These are phyloP conservation scores for Maconellicoccus hirsutus DNA, from an alignment of 1,140 invertebrate genomes.

Conservation along the genomic window DNA sequence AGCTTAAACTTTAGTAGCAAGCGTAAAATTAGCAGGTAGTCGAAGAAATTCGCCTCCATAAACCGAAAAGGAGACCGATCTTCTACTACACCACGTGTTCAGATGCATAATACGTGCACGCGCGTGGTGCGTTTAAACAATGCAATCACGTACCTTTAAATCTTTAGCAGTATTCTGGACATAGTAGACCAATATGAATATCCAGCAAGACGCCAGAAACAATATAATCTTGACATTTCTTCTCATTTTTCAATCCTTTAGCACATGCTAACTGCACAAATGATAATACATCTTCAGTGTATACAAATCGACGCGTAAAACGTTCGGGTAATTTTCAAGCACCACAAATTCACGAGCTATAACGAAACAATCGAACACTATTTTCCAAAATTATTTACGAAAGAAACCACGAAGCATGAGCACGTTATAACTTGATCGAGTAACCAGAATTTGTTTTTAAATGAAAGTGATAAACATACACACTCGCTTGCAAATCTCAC, in stretches of 20 bases:
- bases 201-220: background rate
- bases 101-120: too few relatives aligned
- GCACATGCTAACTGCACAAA: background rate
- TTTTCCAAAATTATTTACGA: background rate
- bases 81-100: too few relatives aligned
- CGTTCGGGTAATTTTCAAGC: too few relatives aligned
- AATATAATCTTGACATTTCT: background rate
- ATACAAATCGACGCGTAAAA: background rate
- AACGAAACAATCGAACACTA: background rate
- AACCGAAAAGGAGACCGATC: too few relatives aligned
- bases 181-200: background rate
- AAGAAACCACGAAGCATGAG: background rate
- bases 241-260: background rate
- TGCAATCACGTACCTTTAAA: background rate
- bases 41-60: too few relatives aligned
- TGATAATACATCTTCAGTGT: background rate
- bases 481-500: conserved; percentile 2
- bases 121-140: too few relatives aligned
- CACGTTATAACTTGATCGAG: background rate
- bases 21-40: too few relatives aligned
- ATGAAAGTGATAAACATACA: background rate
- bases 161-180: background rate
- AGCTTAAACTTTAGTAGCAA: too few relatives aligned
- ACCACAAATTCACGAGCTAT: too few relatives aligned
- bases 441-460: background rate